These are phyloP conservation scores for Teleogryllus oceanicus DNA, from an alignment of 2,888 invertebrate genomes.

Conservation along the genomic window DNA sequence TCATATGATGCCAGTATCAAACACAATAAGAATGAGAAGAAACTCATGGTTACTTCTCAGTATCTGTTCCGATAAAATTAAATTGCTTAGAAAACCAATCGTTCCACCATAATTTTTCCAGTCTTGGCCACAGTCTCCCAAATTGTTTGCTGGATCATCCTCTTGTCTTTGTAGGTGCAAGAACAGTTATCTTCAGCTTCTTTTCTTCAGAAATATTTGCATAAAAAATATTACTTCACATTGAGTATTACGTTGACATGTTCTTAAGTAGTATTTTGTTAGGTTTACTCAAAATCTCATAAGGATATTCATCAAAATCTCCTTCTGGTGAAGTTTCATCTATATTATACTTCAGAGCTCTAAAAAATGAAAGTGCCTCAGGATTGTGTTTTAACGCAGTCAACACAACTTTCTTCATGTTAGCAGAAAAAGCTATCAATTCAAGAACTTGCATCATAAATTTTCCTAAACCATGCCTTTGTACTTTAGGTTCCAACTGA, in stretches of 20 bases:
- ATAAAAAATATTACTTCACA: no score
- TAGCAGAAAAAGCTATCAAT: slow-evolving; percentile 66
- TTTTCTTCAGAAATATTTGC: no score
- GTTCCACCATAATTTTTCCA: no score
- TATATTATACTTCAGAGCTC: slow-evolving; percentile 63
- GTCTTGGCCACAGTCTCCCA: no score
- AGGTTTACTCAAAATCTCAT: slow-evolving; percentile 61
- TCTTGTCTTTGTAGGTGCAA: no score
- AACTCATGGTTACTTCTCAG: no score
- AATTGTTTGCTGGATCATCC: no score
- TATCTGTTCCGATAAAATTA: no score
- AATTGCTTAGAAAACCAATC: no score
- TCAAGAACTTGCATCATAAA: slow-evolving; percentile 73
- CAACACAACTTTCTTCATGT: slow-evolving; percentile 76
- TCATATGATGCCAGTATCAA: no score
- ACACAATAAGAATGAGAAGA: no score
- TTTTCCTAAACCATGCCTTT: slow-evolving; percentile 77
- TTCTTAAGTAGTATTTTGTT: slow-evolving; percentile 45
- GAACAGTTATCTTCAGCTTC: no score
- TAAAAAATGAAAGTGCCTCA: slow-evolving; percentile 69
- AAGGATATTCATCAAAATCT: slow-evolving; percentile 54
- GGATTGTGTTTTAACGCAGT: slow-evolving; percentile 79
- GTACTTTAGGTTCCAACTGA: slow-evolving; percentile 67
- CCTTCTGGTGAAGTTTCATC: slow-evolving; percentile 67
- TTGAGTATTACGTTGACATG: background rate